Evolutionary conservation across 2,113 vertebrate genomes (phyloP), one percentile per base, ranked within the genome.

Genomic region (Lontra canadensis): DNA sequence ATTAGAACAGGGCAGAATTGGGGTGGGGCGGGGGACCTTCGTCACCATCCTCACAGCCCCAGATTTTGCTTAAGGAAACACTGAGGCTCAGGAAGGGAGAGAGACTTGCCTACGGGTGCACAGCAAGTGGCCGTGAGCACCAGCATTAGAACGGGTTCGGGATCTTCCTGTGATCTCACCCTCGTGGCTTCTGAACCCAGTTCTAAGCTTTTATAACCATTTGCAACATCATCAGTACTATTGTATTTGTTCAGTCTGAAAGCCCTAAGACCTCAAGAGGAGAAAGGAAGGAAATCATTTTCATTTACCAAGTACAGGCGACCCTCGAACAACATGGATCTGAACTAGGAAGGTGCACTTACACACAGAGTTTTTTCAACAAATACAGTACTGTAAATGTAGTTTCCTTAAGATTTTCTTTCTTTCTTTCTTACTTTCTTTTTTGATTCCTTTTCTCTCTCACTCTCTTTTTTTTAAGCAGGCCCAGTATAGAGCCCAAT

Each of bases 151-250:
- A n/a, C 0, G 7, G 65, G 21, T 6, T 55, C 23, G 15, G 57
- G 17, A 8, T 55, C 34, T 89, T 67, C 44, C 12, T 4, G 1
- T 18, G 11, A 1, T n/a, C 1, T n/a, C 1, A 0, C 14, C 14
- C 21, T 15, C 5, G 25, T 4, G 9, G 9, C 57, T 6, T n/a
- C 7, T n/a, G 82, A 93, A 82, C 10, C 55, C 81, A 73, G 57
- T 85, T 65, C 52, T 59, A 42, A 85, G 26, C 31, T 42, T 52
- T 42, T 47, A 23, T 42, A n/a, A 39, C 80, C 20, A 42, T 61
- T 90, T 85, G 49, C 67, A 88, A 55, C 34, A 15, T 7, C 20
- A 34, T 5, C 17, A 44, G 34, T 31, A 2, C 15, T 23, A 36
- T 4, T 55, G 47, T 31, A 11, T 47, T 78, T 23, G 34, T 65